phyloP scores from a whole-genome alignment of 2,888 invertebrate genomes.

The Xylocampa areola region DNA sequence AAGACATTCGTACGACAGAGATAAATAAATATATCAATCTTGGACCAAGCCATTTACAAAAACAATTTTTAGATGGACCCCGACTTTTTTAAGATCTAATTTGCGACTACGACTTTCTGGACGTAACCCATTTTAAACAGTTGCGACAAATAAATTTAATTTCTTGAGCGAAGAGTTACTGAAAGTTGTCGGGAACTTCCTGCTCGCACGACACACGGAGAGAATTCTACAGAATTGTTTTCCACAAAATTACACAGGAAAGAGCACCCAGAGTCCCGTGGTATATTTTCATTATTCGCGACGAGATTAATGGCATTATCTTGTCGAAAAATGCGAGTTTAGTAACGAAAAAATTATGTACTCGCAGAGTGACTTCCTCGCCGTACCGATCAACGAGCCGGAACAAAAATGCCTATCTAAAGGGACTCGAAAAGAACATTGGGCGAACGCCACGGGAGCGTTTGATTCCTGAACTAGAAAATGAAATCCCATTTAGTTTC shows the following conservation, averaged over 20 bases:
- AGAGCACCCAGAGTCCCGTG: conserved; percentile 62
- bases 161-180: conserved; percentile 66
- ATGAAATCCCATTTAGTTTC: conserved; percentile 84
- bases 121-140: conserved; percentile 57
- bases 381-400: conserved; percentile 70
- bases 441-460: conserved; percentile 72
- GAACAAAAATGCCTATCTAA: conserved; percentile 72
- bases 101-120: conserved; percentile 74
- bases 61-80: conserved; percentile 52
- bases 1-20: not conserved
- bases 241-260: conserved; percentile 70
- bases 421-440: conserved; percentile 72
- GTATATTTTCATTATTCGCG: conserved; percentile 81
- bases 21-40: conserved; percentile 12
- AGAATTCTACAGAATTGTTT: conserved; percentile 72
- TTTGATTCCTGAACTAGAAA: conserved; percentile 88
- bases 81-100: conserved; percentile 66
- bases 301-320: conserved; percentile 84
- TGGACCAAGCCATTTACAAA: not conserved
- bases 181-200: conserved; percentile 62
- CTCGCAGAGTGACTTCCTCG: conserved; percentile 58
- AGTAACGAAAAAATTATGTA: conserved; percentile 79
- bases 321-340: conserved; percentile 80
- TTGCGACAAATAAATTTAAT: conserved; percentile 69
- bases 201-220: conserved; percentile 63